These are phyloP conservation scores for Pemphredon lugubris DNA, from an alignment of 2,888 invertebrate genomes.

Conservation along the genomic window DNA sequence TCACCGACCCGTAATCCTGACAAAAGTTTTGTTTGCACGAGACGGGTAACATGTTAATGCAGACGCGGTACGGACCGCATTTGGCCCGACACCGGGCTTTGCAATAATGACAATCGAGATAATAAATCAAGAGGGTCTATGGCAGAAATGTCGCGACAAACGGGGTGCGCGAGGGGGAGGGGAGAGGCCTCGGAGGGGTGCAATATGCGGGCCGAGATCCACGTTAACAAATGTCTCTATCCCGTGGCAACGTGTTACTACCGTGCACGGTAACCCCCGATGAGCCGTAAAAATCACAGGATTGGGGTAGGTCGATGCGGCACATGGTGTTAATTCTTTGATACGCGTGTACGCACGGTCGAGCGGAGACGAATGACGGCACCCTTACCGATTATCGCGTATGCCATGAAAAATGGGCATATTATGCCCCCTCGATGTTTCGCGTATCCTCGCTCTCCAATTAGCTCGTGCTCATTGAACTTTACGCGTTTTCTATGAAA, in stretches of 20 bases:
- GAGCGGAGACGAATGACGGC: conserved; percentile 26
- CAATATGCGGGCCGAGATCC: conserved; percentile 68
- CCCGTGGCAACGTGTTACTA: conserved; percentile 63
- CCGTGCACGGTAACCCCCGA: conserved; percentile 55
- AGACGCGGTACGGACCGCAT: conserved; percentile 64
- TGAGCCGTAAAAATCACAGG: conserved; percentile 70
- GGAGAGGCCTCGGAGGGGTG: too few species aligned
- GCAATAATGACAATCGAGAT: conserved; percentile 77
- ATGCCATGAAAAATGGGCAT: conserved; percentile 58
- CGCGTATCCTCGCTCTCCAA: too few species aligned
- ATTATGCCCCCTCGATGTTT: conserved; percentile 56
- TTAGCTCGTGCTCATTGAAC: too few species aligned
- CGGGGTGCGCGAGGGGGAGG: conserved; percentile 41
- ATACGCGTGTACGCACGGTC: conserved; percentile 15
- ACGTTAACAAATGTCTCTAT: conserved; percentile 79
- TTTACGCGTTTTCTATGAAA: too few species aligned
- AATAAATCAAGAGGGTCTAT: conserved; percentile 77
- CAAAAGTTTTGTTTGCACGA: conserved; percentile 70
- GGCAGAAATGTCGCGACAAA: conserved; percentile 50
- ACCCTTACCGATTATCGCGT: conserved; percentile 52
- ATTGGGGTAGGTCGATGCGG: conserved; percentile 59
- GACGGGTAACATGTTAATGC: conserved; percentile 65
- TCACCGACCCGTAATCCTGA: conserved; percentile 71
- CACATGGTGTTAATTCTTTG: conserved; percentile 57
- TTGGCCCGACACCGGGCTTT: conserved; percentile 73